Evolutionary conservation across 2,113 vertebrate species (phyloP), one percentile per base, ranked within the genome.

Genomic region (Rhinolophus sinicus): DNA sequence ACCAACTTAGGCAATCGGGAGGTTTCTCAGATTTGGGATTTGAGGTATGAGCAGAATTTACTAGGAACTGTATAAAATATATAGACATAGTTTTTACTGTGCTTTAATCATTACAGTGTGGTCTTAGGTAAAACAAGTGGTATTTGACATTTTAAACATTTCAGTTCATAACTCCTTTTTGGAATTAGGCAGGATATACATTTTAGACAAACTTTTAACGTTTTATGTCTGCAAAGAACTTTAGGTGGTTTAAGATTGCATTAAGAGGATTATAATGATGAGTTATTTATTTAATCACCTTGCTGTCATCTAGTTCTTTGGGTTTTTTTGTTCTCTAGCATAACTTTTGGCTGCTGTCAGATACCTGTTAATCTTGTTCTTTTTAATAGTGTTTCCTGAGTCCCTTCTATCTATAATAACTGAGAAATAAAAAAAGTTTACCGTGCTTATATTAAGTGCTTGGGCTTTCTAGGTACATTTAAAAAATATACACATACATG

Each of bases 131-230:
- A 8, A 86, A 72, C 56, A 91, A 81, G 26, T n/a, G n/a, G 91
- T 84, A 69, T 75, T 87, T 81, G 73, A n/a, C 15, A 54, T 75
- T 94, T 90, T n/a, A 73, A 52, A 44, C 72, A 91, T 77, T 95
- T 93, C 58, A 19, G 6, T 84, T 92, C 22, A 21, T 88, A 52
- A 73, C 35, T 92, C 56, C 69, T 88, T 84, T 88, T 84, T 77
- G 62, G 69, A 91, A 50, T 3, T 33, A 87, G 40, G 44, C 26
- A 87, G 60, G 26, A 90, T 70, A 88, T 26, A 35, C 21, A 30
- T 87, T 82, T 81, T 77, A 93, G 50, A 33, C 81, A 54, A 52
- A n/a, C 28, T n/a, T 84, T 58, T 52, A 78, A 56, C 70, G n/a
- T 78, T 91, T 82, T 65, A 50, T 82, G 14, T 58, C 38, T 76